These are phyloP conservation scores for Drosophila burlai DNA, from an alignment of 1,140 invertebrate genomes.

Conservation along the genomic window DNA sequence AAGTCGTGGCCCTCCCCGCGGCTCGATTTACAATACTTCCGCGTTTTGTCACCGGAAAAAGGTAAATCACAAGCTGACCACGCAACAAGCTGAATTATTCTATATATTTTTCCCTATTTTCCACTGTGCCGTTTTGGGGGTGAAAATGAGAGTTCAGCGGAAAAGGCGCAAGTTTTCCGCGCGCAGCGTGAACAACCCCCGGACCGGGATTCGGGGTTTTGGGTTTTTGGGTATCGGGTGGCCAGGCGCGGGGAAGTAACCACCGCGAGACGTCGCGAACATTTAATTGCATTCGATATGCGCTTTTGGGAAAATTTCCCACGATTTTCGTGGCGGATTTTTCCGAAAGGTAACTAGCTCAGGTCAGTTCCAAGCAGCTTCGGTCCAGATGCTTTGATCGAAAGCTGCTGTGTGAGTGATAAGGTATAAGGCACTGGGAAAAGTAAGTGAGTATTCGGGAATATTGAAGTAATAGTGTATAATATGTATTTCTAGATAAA, in stretches of 20 bases:
- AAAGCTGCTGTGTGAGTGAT: slow-evolving; percentile 56
- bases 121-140: slow-evolving; percentile 54
- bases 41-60: slow-evolving; percentile 81
- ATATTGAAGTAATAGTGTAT: no score
- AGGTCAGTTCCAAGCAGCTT: slow-evolving; percentile 29
- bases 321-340: slow-evolving; percentile 77
- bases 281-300: slow-evolving; percentile 82
- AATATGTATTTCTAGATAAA: neutral
- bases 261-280: slow-evolving; percentile 59
- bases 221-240: slow-evolving; percentile 38
- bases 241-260: slow-evolving; percentile 41
- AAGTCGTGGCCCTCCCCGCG: slow-evolving; percentile 28
- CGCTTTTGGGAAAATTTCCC: slow-evolving; percentile 80
- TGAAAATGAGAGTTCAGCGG: slow-evolving; percentile 60
- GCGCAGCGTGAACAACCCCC: slow-evolving; percentile 53
- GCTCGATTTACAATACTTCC: slow-evolving; percentile 71
- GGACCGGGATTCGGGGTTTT: neutral
- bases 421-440: neutral
- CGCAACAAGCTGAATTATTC: slow-evolving; percentile 75
- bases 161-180: slow-evolving; percentile 69
- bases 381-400: slow-evolving; percentile 62
- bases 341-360: slow-evolving; percentile 59
- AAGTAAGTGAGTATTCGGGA: neutral
- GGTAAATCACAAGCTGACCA: slow-evolving; percentile 81
- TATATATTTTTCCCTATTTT: slow-evolving; percentile 41